Evolutionary conservation across 2,797 vertebrate species (phyloP).

Genomic region (Artibeus jamaicensis): DNA sequence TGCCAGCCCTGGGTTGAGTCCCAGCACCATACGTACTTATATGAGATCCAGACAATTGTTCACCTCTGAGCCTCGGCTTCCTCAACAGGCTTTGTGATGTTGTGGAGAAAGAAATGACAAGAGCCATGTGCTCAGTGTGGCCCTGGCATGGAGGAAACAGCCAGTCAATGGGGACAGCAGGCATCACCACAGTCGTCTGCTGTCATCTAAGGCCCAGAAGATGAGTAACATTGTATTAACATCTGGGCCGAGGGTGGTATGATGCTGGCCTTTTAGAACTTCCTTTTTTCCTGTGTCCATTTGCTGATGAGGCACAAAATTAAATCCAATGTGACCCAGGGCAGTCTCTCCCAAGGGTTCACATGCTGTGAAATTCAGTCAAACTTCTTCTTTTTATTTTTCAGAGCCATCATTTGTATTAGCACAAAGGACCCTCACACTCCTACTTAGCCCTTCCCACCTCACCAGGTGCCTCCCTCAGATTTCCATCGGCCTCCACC

Average conservation of each 20-base stretch:
- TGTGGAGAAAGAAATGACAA: not conserved
- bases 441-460: rapidly evolving
- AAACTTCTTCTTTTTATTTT: not conserved
- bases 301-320: not conserved
- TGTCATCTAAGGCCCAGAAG: not conserved
- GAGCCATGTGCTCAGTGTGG: rapidly evolving
- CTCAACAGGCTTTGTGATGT: not conserved
- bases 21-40: not conserved
- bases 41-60: too few species aligned
- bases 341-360: not conserved
- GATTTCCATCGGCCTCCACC: not conserved
- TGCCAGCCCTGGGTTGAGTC: not conserved
- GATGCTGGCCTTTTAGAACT: rapidly evolving
- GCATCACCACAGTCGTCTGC: rapidly evolving
- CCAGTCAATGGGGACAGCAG: rapidly evolving
- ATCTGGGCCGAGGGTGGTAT: not conserved
- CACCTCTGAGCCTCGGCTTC: not conserved
- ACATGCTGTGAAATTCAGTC: rapidly evolving
- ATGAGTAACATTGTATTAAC: not conserved
- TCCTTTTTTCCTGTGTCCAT: not conserved
- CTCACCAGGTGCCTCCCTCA: rapidly evolving
- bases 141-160: not conserved
- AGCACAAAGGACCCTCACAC: rapidly evolving
- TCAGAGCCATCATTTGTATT: not conserved
- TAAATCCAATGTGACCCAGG: too few species aligned